Evolutionary conservation across 1,140 invertebrate genomes (phyloP), one percentile per base, ranked within the genome.

Genomic region (Trinorchestia longiramus): DNA sequence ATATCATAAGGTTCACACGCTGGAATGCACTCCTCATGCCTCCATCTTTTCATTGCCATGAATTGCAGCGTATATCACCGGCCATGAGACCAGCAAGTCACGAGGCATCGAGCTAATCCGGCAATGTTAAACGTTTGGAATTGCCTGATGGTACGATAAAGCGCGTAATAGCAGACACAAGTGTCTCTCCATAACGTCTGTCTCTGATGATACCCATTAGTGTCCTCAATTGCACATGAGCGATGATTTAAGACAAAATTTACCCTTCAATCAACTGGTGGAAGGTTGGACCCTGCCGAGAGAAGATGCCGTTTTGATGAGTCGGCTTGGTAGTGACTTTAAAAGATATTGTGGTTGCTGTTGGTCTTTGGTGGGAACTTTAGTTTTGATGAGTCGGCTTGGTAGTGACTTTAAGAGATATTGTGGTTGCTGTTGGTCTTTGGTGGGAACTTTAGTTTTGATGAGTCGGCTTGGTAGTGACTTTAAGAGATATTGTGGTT

Each of bases 101-200:
- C 92, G 92, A 47, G 43, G 92, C 92, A 19, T 94, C 92, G 17
- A 94, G 92, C 92, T 94, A 94, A 94, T 94, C 44, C 92, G 92
- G 92, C 92, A 94, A 94, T 94, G 92, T 94, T 94, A 94, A 94
- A 94, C 92, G 92, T 94, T 94, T 94, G 92, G 92, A 94, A 94
- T 94, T 94, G 92, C 44, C 43, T 45, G 92, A 94, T 94, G 43
- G 92, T 45, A 94, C 92, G 92, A 94, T 94, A 94, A 94, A 94
- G n/a, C 41, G 92, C 43, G 43, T 94, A 94, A 94, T 94, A 45
- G 92, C 92, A 94, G 43, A 45, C 43, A 94, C 92, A 94, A 94
- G 92, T 94, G 92, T 94, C 92, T 94, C 92, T 94, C 92, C 92
- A 47, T 94, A 94, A 94, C 92, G 92, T 94, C 92, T 94, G 92